Conservation (phyloP, 2,113 vertebrate species). For the Anthoscopus minutus region DNA sequence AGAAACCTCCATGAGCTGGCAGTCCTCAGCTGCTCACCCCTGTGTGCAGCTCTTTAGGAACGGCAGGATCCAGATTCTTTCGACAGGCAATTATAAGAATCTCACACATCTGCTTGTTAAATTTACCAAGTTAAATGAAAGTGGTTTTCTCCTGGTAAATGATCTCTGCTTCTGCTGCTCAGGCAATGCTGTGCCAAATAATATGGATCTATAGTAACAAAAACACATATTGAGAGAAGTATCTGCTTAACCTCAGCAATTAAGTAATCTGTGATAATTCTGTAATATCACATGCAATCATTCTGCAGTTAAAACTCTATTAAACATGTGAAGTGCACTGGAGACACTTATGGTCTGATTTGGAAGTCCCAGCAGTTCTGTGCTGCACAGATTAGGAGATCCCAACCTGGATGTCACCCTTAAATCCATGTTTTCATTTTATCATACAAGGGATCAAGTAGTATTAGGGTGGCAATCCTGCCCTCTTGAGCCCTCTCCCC, state of each 20-base stretch:
- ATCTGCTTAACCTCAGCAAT: conserved; percentile 12
- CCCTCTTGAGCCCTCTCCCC: neutral
- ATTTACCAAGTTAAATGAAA: neutral
- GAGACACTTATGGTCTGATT: neutral
- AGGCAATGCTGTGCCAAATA: neutral
- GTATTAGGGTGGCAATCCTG: neutral
- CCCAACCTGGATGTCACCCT: neutral
- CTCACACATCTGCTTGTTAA: neutral
- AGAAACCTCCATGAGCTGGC: neutral
- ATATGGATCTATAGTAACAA: neutral
- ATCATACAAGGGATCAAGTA: neutral
- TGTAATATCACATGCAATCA: conserved; percentile 18
- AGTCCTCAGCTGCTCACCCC: neutral
- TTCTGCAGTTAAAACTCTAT: neutral
- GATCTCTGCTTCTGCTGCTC: neutral
- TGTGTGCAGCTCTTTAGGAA: neutral
- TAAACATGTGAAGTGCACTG: neutral
- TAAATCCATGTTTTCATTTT: neutral
- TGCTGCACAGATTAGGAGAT: neutral
- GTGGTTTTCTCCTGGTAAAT: neutral
- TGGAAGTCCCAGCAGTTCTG: neutral
- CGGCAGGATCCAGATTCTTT: neutral
- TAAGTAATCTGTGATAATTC: conserved; percentile 30
- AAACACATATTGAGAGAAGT: neutral
- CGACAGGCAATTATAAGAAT: neutral